These are phyloP conservation scores for Epinephelus awoara DNA, from an alignment of 2,797 vertebrate species.

Conservation along the genomic window DNA sequence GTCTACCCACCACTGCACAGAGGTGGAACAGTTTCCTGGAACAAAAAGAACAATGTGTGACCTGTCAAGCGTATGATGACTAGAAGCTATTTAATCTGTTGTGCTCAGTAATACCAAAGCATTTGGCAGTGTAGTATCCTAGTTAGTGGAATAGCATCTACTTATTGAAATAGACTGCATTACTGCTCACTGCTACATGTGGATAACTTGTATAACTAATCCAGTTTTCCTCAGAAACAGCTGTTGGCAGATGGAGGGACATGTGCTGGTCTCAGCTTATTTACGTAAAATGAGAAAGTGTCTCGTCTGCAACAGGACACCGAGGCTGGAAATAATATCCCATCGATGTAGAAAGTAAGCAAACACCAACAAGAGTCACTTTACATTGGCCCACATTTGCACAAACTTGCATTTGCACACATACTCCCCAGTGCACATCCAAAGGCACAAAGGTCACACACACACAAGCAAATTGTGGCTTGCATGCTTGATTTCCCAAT, in stretches of 20 bases:
- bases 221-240: conserved; percentile 16
- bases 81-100: neutral
- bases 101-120: conserved; percentile 7
- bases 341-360: conserved; percentile 23
- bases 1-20: no score
- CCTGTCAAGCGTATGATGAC: neutral
- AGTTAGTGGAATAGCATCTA: conserved; percentile 4
- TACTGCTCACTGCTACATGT: conserved; percentile 13
- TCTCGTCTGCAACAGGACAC: conserved; percentile 13
- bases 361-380: conserved; percentile 13
- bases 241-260: conserved; percentile 22
- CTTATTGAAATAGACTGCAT: conserved; percentile 8
- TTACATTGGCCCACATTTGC: neutral
- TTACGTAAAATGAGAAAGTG: conserved; percentile 5
- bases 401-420: neutral
- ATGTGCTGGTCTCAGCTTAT: conserved; percentile 15
- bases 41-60: neutral
- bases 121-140: conserved; percentile 10
- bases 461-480: conserved; percentile 44
- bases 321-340: conserved; percentile 6
- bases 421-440: neutral
- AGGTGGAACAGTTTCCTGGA: neutral
- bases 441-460: conserved; percentile 39
- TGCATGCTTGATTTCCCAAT: conserved; percentile 63
- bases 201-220: conserved; percentile 16